Conservation (phyloP, 2,113 vertebrate species). For the Pygoscelis antarcticus region DNA sequence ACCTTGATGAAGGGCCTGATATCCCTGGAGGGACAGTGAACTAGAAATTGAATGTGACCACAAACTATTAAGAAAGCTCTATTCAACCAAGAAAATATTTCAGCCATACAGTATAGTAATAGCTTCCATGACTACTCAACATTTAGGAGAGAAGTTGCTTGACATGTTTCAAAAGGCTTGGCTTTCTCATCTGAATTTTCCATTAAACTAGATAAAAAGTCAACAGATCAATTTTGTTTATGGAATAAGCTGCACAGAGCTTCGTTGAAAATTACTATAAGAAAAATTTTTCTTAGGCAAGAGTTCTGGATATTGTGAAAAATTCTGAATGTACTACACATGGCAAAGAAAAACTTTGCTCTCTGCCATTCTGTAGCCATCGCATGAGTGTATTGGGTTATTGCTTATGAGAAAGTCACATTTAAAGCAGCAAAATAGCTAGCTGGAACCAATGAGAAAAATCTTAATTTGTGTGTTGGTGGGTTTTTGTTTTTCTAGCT, state of each 20-base stretch:
- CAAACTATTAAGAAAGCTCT: background rate
- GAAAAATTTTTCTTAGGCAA: background rate
- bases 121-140: slow-evolving; percentile 3
- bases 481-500: background rate
- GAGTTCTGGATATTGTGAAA: background rate
- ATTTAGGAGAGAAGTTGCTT: background rate
- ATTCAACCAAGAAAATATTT: background rate
- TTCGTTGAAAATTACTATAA: background rate
- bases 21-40: background rate
- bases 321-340: background rate
- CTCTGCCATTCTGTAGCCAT: background rate
- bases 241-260: background rate
- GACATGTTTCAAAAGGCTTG: background rate
- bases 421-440: background rate
- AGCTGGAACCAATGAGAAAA: background rate
- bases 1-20: background rate
- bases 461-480: background rate
- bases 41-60: background rate
- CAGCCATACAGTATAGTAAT: background rate
- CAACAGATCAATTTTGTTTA: slow-evolving; percentile 12
- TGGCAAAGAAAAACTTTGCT: background rate
- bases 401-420: background rate
- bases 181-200: slow-evolving; percentile 1
- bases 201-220: background rate
- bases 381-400: background rate